Conservation (phyloP, 1,140 invertebrate species). For the Aphelenchoides avenae region DNA sequence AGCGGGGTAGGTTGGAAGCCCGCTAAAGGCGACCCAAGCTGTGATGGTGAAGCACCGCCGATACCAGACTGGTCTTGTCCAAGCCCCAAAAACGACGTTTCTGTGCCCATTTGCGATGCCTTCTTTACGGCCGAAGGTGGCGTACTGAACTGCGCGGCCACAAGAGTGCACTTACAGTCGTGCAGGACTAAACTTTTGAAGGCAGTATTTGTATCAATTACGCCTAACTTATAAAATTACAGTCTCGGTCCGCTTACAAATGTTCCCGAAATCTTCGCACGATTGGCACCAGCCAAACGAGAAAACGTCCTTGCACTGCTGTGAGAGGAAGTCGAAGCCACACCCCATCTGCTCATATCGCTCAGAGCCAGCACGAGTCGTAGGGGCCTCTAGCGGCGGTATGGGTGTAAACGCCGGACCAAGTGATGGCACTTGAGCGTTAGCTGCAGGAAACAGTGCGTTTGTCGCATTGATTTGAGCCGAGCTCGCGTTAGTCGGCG, state of each 20-base stretch:
- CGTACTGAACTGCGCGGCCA: background rate
- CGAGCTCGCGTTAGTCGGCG: background rate
- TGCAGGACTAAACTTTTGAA: slow-evolving; percentile 8
- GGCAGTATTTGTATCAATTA: slow-evolving; percentile 5
- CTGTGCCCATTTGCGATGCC: too few species aligned
- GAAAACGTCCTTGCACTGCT: slow-evolving; percentile 29
- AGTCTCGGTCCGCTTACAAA: background rate
- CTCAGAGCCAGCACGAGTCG: too few species aligned
- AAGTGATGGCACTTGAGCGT: background rate
- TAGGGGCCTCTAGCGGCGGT: background rate
- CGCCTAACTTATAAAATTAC: background rate
- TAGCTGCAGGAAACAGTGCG: background rate
- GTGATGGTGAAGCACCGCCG: slow-evolving; percentile 19
- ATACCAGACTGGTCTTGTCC: too few species aligned
- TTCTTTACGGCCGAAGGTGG: background rate
- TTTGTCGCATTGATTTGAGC: background rate
- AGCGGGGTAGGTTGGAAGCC: slow-evolving; percentile 6
- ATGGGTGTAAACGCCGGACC: background rate
- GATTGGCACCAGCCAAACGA: slow-evolving; percentile 26
- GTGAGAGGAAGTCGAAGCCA: slow-evolving; percentile 22
- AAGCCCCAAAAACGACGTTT: too few species aligned
- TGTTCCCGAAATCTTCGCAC: slow-evolving; percentile 30
- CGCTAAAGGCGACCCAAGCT: slow-evolving; percentile 12
- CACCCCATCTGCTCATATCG: slow-evolving; percentile 34
- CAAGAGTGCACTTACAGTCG: slow-evolving; percentile 26